Evolutionary conservation across 2,888 invertebrate species (phyloP).

Genomic region (Callinectes sapidus): DNA sequence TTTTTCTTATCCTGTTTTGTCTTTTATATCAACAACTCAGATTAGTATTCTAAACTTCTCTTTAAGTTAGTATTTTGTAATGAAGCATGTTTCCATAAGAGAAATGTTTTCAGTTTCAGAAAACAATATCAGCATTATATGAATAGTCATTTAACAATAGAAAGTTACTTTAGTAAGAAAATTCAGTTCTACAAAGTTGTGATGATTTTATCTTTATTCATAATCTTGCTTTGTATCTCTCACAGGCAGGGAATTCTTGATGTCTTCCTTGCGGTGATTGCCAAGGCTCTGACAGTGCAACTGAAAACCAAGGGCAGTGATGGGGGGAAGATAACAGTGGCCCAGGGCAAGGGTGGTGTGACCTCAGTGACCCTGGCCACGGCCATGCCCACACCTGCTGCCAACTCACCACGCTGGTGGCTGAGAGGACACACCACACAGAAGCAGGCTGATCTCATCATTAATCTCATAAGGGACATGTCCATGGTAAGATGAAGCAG

Average conservation of each 20-base stretch:
- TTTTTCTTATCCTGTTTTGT: not conserved
- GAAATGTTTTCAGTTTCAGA: too few relatives aligned
- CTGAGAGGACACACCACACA: slow-evolving; percentile 88
- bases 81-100: too few relatives aligned
- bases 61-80: too few relatives aligned
- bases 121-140: too few relatives aligned
- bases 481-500: slow-evolving; percentile 82
- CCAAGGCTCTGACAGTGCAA: slow-evolving; percentile 92
- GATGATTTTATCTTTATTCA: not conserved
- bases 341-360: slow-evolving; percentile 74
- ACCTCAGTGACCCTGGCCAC: slow-evolving; percentile 80
- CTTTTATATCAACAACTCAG: too few relatives aligned
- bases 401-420: slow-evolving; percentile 85
- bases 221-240: not conserved
- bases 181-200: not conserved
- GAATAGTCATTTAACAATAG: not conserved
- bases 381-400: slow-evolving; percentile 80
- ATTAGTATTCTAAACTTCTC: too few relatives aligned
- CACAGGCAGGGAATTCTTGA: slow-evolving; percentile 87
- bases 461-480: slow-evolving; percentile 92
- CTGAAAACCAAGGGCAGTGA: slow-evolving; percentile 86
- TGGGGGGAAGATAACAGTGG: slow-evolving; percentile 76
- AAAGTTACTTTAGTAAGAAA: not conserved
- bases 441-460: slow-evolving; percentile 91
- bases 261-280: slow-evolving; percentile 91